Conservation (phyloP, 2,888 invertebrate genomes). For the Parasteatoda lunata region DNA sequence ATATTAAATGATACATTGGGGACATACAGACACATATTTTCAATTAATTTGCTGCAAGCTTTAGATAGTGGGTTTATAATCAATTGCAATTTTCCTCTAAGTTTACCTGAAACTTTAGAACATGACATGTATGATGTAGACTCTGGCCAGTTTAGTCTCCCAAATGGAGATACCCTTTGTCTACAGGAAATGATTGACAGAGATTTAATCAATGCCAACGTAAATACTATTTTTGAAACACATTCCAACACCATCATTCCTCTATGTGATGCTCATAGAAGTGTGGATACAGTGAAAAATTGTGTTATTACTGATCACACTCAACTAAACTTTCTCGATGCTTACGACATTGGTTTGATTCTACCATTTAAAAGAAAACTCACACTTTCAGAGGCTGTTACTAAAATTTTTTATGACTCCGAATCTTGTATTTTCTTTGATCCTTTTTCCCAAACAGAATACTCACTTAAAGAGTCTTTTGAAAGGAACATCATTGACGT, state of each 20-base stretch:
- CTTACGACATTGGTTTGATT: conserved; percentile 86
- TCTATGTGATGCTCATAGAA: conserved; percentile 77
- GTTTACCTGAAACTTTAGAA: conserved; percentile 87
- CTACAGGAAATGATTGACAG: conserved; percentile 73
- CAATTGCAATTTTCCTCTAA: conserved; percentile 81
- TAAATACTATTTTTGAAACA: conserved; percentile 86
- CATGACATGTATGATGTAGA: conserved; percentile 86
- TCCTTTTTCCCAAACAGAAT: conserved; percentile 84
- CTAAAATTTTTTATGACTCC: conserved; percentile 91
- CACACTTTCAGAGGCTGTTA: conserved; percentile 90
- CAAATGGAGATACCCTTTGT: conserved; percentile 79
- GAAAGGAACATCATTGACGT: conserved; percentile 88
- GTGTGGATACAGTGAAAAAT: background rate
- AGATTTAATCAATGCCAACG: conserved; percentile 83
- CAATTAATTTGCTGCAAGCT: conserved; percentile 69
- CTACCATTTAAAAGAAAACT: conserved; percentile 88
- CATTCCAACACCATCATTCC: conserved; percentile 86
- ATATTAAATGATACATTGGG: conserved; percentile 72
- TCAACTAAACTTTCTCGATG: conserved; percentile 86
- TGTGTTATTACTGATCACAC: conserved; percentile 71
- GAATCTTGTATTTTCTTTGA: conserved; percentile 87
- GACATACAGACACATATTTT: conserved; percentile 54
- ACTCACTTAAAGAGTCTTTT: conserved; percentile 88
- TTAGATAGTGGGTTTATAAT: conserved; percentile 67
- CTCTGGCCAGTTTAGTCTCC: conserved; percentile 81